A percentile compares a stretch with the other conserved stretches of the same genome.
phyloP scores from a whole-genome alignment of 2,888 invertebrate genomes.

The Tinea pellionella region DNA sequence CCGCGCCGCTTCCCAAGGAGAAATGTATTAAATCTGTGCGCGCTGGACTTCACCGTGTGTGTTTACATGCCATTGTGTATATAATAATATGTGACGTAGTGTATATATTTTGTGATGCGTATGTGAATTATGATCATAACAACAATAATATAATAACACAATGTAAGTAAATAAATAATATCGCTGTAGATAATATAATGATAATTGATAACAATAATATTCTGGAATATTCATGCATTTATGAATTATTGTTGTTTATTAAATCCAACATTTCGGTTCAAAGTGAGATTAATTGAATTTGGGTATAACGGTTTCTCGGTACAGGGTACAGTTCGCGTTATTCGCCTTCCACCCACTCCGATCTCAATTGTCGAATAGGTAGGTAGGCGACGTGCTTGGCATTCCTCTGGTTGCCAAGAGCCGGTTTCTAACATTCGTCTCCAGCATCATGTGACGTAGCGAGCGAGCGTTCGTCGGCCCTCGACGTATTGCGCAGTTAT shows the following conservation, averaged over 20 bases:
- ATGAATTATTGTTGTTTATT: too few relatives aligned
- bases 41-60: background rate
- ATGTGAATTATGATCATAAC: too few relatives aligned
- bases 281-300: background rate
- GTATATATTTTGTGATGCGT: background rate
- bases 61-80: background rate
- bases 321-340: background rate
- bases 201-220: too few relatives aligned
- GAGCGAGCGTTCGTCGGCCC: slow-evolving; percentile 38
- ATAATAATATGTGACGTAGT: background rate
- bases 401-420: slow-evolving; percentile 20
- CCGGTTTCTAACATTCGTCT: slow-evolving; percentile 47
- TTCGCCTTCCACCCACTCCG: slow-evolving; percentile 43
- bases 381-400: slow-evolving; percentile 8
- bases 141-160: too few relatives aligned
- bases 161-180: background rate
- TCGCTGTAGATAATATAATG: background rate
- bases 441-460: slow-evolving; percentile 46
- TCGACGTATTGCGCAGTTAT: slow-evolving; percentile 20
- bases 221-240: too few relatives aligned
- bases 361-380: slow-evolving; percentile 27
- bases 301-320: background rate
- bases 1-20: background rate
- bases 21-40: slow-evolving; percentile 8
- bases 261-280: background rate